phyloP scores from a whole-genome alignment of 2,888 invertebrate genomes.

The Rhamnusium bicolor region DNA sequence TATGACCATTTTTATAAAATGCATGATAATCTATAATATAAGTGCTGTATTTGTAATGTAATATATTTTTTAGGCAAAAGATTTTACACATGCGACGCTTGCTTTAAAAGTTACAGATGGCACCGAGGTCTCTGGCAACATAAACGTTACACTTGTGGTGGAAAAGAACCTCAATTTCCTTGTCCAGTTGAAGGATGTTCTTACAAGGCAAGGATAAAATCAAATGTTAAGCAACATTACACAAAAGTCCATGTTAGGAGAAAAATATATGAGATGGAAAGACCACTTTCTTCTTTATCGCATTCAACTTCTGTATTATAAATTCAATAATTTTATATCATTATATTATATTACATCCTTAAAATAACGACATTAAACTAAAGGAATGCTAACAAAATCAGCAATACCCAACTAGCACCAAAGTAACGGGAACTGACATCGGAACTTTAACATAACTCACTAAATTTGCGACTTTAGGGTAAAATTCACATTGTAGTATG shows the following conservation, averaged over 20 bases:
- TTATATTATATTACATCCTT: too few species aligned
- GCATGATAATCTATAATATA: too few species aligned
- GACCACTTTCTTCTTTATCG: background rate
- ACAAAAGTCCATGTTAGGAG: background rate
- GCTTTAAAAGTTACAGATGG: conserved; percentile 33
- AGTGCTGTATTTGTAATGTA: background rate
- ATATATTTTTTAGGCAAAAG: background rate
- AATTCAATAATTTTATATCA: too few species aligned
- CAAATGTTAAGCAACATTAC: conserved; percentile 32
- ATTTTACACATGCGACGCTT: conserved; percentile 5
- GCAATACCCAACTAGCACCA: too few species aligned
- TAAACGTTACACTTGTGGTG: conserved; percentile 74
- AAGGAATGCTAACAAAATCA: too few species aligned
- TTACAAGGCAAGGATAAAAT: conserved; percentile 46
- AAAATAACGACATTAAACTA: too few species aligned
- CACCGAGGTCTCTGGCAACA: conserved; percentile 69
- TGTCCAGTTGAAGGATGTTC: conserved; percentile 53
- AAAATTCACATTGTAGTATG: too few species aligned
- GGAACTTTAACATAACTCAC: too few species aligned
- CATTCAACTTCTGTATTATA: background rate
- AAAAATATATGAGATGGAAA: background rate
- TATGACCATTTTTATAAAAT: too few species aligned
- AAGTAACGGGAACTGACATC: too few species aligned
- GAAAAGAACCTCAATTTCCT: conserved; percentile 66
- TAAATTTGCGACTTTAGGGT: too few species aligned